A percentile compares a stretch with the other conserved stretches of the same genome.
These are phyloP conservation scores for Athene cunicularia DNA, from an alignment of 2,113 vertebrate genomes.

Conservation along the genomic window DNA sequence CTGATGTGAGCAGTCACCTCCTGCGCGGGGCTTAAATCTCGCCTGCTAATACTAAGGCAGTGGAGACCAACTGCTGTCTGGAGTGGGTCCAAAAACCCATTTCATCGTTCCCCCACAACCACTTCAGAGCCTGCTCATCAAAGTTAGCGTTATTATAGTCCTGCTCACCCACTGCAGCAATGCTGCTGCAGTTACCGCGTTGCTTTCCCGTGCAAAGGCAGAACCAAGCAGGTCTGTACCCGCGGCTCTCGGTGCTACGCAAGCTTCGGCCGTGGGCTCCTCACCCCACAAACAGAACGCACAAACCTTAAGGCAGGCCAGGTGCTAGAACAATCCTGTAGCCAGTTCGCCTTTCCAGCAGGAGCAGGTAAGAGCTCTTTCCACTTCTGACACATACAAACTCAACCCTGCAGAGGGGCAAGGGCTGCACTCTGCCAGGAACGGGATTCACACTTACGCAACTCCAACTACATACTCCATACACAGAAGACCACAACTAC, in stretches of 20 bases:
- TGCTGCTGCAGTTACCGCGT: not conserved
- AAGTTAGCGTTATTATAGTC: not conserved
- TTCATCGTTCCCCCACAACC: not conserved
- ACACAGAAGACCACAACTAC: not conserved
- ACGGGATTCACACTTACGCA: fast-evolving
- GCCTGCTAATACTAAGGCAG: not conserved
- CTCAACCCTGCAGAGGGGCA: not conserved
- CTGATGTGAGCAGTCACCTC: not conserved
- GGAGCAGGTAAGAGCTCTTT: not conserved
- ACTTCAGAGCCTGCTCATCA: not conserved
- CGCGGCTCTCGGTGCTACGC: not conserved
- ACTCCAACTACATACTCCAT: fast-evolving
- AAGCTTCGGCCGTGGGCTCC: not conserved
- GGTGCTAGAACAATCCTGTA: not conserved
- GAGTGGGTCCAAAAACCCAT: not conserved
- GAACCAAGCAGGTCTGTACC: not conserved
- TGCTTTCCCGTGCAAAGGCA: not conserved
- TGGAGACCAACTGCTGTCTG: not conserved
- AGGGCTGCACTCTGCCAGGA: not conserved
- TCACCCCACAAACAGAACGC: not conserved
- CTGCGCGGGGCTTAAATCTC: not conserved
- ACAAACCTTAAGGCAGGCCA: not conserved
- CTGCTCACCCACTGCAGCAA: not conserved
- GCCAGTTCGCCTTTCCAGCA: not conserved
- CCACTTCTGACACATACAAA: not conserved